Evolutionary conservation across 2,797 vertebrate genomes (phyloP), one percentile per base, ranked within the genome.

Genomic region (Macrochelys suwanniensis): DNA sequence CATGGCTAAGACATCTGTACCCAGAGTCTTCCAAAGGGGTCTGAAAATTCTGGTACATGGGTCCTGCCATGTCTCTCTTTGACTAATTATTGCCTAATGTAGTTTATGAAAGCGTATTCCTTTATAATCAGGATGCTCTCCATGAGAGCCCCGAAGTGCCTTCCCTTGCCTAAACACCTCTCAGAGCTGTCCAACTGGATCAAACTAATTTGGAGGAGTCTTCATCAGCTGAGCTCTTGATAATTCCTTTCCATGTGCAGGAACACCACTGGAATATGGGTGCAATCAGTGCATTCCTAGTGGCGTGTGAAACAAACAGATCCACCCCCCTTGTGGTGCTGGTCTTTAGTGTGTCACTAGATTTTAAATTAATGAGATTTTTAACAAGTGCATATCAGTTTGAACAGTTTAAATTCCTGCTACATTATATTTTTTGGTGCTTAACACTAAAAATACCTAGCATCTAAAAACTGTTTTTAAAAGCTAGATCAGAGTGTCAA

Each of bases 101-200:
- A 0, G 26, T 12, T 87, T 19, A 2, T n/a, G 11, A 1, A 79
- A 86, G 28, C 47, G 26, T 49, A 9, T 78, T 51, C 86, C 61
- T 49, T 65, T 84, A 33, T 10, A 87, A 87, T 87, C 47, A 65
- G 31, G 93, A 56, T 74, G 94, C 87, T 97, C 95, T 95, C 88
- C 84, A 33, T 42, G 84, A 98, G 97, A 97, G 88, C 92, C 90
- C 89, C 92, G 10, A 97, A 98, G 98, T 98, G 98, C 98, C 98
- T 98, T 98, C 92, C 94, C 76, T 86, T 91, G 51, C 92, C 85
- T 3, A 0, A 68, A 76, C 71, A 61, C 78, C 96, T 95, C 93
- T 95, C 71, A 13, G 88, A 95, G 79, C 82, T 71, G 0, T 80
- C 89, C 50, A 68, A 88, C 89, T 85, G 82, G 7, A 11, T 93